A percentile compares a stretch with the other conserved stretches of the same genome.
phyloP scores from a whole-genome alignment of 2,113 vertebrate species.

The Nothoprocta pentlandii region DNA sequence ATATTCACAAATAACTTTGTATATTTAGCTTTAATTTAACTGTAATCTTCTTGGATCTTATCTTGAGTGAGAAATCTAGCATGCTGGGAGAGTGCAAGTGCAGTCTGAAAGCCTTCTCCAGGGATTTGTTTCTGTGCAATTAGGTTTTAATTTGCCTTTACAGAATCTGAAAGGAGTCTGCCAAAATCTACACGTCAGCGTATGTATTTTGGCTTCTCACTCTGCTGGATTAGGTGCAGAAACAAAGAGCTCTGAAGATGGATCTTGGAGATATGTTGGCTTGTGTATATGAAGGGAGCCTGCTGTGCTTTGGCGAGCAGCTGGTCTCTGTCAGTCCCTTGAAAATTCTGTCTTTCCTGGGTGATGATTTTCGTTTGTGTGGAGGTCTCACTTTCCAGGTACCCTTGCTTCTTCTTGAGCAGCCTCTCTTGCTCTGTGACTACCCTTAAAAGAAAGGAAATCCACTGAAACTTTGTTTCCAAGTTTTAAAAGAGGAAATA shows the following conservation, averaged over 20 bases:
- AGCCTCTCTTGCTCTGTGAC: neutral
- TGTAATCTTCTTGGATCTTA: neutral
- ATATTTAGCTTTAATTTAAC: neutral
- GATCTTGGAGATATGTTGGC: neutral
- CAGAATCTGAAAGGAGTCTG: neutral
- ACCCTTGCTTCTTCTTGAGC: neutral
- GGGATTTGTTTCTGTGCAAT: neutral
- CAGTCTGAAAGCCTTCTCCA: neutral
- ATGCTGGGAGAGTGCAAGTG: neutral
- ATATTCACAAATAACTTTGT: conserved; percentile 24
- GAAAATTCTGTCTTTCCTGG: neutral
- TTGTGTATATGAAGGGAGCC: neutral
- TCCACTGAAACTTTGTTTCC: neutral
- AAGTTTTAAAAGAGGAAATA: neutral
- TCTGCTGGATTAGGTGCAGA: neutral
- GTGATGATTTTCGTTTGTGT: neutral
- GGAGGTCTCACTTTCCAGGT: neutral
- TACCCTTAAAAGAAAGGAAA: neutral
- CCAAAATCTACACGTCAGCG: neutral
- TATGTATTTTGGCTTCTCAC: neutral
- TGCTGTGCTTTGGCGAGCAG: neutral
- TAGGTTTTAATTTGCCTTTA: conserved; percentile 1
- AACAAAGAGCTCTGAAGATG: conserved; percentile 9
- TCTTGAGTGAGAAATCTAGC: neutral
- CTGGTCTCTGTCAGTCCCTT: neutral